Percentiles rank a stretch among this genome's conserved stretches.
Evolutionary conservation across 37 sponge, comb jelly and placozoan genomes (phyloP).

Genomic region (Corticium candelabrum): DNA sequence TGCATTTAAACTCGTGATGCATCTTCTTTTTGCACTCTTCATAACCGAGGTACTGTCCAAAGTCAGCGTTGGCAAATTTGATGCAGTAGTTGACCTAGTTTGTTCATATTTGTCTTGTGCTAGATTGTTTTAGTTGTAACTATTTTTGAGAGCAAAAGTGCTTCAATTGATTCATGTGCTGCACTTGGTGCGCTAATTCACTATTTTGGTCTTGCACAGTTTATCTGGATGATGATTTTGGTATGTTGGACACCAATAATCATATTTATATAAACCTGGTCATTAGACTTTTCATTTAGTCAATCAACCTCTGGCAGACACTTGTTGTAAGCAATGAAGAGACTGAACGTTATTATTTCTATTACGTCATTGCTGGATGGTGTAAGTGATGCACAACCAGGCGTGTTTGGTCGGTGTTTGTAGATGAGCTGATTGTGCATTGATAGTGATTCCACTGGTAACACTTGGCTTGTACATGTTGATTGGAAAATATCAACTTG

Average conservation of each 20-base stretch:
- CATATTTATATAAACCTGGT: neutral
- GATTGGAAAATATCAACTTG: neutral
- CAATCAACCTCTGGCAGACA: constrained; percentile 2
- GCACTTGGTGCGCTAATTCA: constrained; percentile 6
- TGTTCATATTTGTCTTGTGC: neutral
- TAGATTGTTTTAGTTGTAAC: neutral
- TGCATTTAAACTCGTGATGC: neutral
- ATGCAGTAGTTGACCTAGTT: neutral
- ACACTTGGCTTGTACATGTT: neutral
- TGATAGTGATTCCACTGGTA: too few species aligned
- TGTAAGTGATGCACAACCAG: neutral
- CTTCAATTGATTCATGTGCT: neutral
- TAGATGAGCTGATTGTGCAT: too few species aligned
- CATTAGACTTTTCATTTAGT: neutral
- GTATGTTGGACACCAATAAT: too few species aligned
- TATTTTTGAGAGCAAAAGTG: neutral
- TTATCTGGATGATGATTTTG: neutral
- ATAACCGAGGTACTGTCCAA: neutral
- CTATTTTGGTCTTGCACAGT: constrained; percentile 7
- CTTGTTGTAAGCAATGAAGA: neutral
- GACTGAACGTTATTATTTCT: neutral
- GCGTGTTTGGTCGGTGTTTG: too few species aligned
- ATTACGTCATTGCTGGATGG: neutral
- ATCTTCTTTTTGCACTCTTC: neutral
- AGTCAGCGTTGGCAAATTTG: neutral